Evolutionary conservation across 2,888 invertebrate species (phyloP), one percentile per base, ranked within the genome.

Genomic region (Ernsta delagoae): DNA sequence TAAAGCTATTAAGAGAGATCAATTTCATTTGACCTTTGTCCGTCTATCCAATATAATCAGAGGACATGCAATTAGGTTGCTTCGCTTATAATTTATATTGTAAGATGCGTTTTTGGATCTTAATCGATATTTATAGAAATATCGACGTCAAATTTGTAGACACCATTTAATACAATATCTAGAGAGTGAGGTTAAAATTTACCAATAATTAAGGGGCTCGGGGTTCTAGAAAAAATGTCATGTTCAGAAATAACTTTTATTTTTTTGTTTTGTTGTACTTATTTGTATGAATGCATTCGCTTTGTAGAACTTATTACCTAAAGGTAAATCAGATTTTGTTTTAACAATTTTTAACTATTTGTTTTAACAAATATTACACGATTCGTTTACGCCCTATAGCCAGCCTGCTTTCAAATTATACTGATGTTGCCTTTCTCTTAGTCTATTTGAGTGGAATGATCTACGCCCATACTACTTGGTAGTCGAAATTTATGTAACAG

Each of bases 1-100:
- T 57, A 68, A 68, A 68, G 54, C 62, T 57, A 68, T 68, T 68
- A 68, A 68, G 62, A 62, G 48, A 68, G 68, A 68, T 68, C 68
- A 68, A 56, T 62, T 68, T 57, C 68, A 68, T 68, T 62, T 68
- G 68, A 59, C 62, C 57, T 62, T 57, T 62, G 68, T 16, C 65
- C 65, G 43, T 62, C 62, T 57, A 68, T 57, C 62, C 68, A 68
- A 54, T 68, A 62, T 60, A 67, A 54, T 61, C 68, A 39, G 62
- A 31, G 48, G 62, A 48, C 68, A 31, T 62, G 39, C 62, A 68
- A 68, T 68, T 68, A 62, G 68, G 68, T 68, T 68, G 62, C 56
- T 48, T 36, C 57, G 57, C 41, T 57, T 11, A 39, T 39, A 39
- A 31, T 31, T 39, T 39, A 68, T 68, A 62, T 39, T 48, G 53